Percentiles rank a stretch among this genome's conserved stretches.
Conservation (phyloP, 1,140 invertebrate species). For the Kradibia gibbosae region DNA sequence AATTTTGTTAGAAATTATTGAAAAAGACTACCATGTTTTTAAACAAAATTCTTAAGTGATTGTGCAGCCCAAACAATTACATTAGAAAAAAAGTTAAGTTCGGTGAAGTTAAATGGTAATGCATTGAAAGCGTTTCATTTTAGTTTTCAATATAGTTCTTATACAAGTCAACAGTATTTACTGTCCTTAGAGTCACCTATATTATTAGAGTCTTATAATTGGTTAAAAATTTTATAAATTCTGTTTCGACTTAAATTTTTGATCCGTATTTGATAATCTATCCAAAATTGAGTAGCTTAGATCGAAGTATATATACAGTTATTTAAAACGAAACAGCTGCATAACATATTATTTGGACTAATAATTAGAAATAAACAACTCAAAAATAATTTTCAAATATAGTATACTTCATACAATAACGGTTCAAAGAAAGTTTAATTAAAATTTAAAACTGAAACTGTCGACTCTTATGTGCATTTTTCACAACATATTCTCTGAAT, state of each 20-base stretch:
- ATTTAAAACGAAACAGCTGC: background rate
- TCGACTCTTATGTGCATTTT: no score
- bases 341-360: background rate
- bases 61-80: background rate
- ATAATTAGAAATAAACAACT: background rate
- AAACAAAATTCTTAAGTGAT: background rate
- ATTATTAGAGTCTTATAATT: slow-evolving; percentile 26
- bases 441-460: no score
- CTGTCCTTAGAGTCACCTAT: slow-evolving; percentile 1
- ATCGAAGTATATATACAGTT: background rate
- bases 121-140: background rate
- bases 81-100: background rate
- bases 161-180: background rate
- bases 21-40: background rate
- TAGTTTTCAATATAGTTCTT: background rate
- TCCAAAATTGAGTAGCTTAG: background rate
- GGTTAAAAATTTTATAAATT: background rate
- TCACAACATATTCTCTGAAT: background rate
- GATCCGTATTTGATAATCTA: background rate
- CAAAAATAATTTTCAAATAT: background rate
- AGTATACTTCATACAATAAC: no score
- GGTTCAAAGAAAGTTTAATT: no score
- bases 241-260: background rate
- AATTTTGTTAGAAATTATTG: background rate
- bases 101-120: background rate